These are phyloP conservation scores for Phrynocephalus vlangalii DNA, from an alignment of 2,797 vertebrate species.

Conservation along the genomic window DNA sequence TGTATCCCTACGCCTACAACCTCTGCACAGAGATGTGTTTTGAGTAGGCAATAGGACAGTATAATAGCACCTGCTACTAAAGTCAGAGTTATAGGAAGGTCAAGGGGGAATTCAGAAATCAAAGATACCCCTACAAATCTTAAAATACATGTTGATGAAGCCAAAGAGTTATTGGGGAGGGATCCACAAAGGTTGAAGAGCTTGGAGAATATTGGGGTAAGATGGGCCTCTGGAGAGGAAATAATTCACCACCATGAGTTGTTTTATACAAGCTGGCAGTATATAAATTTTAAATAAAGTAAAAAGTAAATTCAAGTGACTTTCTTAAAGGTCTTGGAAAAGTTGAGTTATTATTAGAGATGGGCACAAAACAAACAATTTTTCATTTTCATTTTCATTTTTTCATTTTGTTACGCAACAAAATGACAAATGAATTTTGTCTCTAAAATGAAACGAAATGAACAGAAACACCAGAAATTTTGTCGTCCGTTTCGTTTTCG, in stretches of 20 bases:
- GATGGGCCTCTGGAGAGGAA: not conserved
- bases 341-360: not conserved
- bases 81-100: conserved; percentile 49
- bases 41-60: conserved; percentile 1
- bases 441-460: no score
- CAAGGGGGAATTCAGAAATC: conserved; percentile 36
- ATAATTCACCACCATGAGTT: no score
- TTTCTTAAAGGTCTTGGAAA: not conserved
- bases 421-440: no score
- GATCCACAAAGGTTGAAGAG: no score
- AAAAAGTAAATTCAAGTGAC: not conserved
- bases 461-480: no score
- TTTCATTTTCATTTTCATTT: no score
- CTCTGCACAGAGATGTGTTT: conserved; percentile 45
- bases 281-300: no score
- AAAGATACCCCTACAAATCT: not conserved
- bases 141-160: conserved; percentile 4
- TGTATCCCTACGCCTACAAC: conserved; percentile 42
- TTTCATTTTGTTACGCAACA: no score
- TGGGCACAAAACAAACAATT: no score
- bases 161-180: not conserved
- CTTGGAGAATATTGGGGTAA: not conserved
- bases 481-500: no score
- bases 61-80: conserved; percentile 51
- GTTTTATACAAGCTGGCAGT: no score